Evolutionary conservation across 2,113 vertebrate species (phyloP).

Genomic region (Erythrocercus mccallii): DNA sequence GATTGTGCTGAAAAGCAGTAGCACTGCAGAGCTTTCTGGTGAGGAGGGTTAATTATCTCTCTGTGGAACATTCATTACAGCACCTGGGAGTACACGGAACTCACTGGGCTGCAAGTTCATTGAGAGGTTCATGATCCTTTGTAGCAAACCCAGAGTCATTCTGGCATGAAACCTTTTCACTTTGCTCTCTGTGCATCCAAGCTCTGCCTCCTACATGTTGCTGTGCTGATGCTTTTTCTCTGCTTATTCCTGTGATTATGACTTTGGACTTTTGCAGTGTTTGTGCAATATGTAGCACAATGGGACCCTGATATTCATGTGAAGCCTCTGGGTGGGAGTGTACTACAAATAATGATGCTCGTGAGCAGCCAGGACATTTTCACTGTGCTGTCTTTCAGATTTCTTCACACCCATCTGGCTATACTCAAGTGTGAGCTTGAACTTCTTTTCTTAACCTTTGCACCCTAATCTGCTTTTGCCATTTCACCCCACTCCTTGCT

Average conservation of each 20-base stretch:
- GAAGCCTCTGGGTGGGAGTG: not conserved
- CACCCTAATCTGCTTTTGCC: not conserved
- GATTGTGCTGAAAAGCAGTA: conserved; percentile 37
- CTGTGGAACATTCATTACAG: conserved; percentile 51
- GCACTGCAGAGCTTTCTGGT: not conserved
- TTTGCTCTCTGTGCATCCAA: not conserved
- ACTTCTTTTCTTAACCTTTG: not conserved
- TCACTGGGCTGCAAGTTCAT: not conserved
- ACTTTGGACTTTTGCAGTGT: not conserved
- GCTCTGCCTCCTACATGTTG: not conserved
- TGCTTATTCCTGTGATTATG: not conserved
- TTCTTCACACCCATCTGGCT: not conserved
- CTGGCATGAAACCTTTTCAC: conserved; percentile 11
- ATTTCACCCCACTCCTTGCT: not conserved
- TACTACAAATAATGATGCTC: not conserved
- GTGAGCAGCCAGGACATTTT: not conserved
- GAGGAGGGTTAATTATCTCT: conserved; percentile 55
- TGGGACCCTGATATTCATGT: not conserved
- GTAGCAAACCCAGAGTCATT: conserved; percentile 3
- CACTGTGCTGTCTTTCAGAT: not conserved
- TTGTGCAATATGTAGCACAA: not conserved
- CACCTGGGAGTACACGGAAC: conserved; percentile 30
- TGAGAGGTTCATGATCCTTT: conserved; percentile 42
- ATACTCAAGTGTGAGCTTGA: not conserved
- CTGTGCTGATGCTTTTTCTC: not conserved